Evolutionary conservation across 2,797 vertebrate species (phyloP), one percentile per base, ranked within the genome.

Genomic region (Clamator glandarius): DNA sequence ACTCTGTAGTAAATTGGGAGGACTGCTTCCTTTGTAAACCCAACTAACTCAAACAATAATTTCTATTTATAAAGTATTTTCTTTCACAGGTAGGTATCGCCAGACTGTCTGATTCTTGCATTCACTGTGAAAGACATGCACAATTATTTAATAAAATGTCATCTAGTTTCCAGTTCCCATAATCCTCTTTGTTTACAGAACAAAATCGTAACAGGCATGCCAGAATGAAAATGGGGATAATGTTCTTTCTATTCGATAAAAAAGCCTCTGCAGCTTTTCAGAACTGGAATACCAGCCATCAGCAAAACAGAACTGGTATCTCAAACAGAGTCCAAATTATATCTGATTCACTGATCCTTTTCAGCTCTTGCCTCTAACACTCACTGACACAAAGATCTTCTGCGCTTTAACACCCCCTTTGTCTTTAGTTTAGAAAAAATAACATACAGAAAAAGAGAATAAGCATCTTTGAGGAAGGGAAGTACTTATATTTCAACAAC

Each of bases 331-430:
- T 97, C 98, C 98, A 97, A 98, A 99, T 99, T 99, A 99, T 98
- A 97, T 99, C 98, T 98, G 97, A 98, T 97, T 99, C 98, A 99
- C 98, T 98, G 98, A 98, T 97, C 97, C 98, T 97, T 99, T 99
- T 99, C 98, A 98, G 97, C 89, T 97, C 96, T 97, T 97, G 96
- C 96, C 96, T 97, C 92, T 95, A 94, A 96, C 96, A 97, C 94
- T 85, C 95, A 95, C 93, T 97, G 96, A 97, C 96, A 98, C 98
- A 98, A 98, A 99, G 98, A 96, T 97, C 96, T 89, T 97, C 97
- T 98, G 97, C 97, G 96, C 97, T 98, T 96, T 96, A 97, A 97
- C 92, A 95, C 97, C 96, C 92, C 97, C 97, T 98, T 98, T 98
- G 98, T 99, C 97, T 85, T 93, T 96, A 82, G 85, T 92, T 95